Conservation (phyloP, 2,797 vertebrate species). For the Myotis planiceps region DNA sequence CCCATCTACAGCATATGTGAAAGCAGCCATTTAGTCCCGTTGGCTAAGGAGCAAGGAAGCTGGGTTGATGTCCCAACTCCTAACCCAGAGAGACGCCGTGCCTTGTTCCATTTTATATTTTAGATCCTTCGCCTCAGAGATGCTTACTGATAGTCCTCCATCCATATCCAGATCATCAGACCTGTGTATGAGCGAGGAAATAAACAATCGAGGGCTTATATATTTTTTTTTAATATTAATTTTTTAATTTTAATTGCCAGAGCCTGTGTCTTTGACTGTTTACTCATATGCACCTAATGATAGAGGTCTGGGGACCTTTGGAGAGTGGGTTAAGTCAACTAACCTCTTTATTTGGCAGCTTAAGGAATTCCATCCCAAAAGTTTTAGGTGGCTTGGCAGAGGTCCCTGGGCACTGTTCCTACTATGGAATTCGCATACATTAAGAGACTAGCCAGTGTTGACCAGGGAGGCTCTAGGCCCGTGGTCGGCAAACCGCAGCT, state of each 20-base stretch:
- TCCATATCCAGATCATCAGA: not conserved
- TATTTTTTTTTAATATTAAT: not conserved
- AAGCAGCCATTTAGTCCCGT: not conserved
- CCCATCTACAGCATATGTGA: not conserved
- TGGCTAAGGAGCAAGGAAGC: not conserved
- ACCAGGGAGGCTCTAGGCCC: no score
- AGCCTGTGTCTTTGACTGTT: not conserved
- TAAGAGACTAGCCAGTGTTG: not conserved
- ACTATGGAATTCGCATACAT: not conserved
- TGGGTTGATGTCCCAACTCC: not conserved
- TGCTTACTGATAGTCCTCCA: not conserved
- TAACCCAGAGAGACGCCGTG: rapidly evolving
- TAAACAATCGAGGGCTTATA: not conserved
- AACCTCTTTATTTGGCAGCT: not conserved
- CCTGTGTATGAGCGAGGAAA: not conserved
- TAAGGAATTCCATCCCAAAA: not conserved
- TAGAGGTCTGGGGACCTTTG: not conserved
- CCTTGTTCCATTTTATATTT: not conserved
- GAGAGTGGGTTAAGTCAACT: not conserved
- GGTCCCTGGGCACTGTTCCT: not conserved
- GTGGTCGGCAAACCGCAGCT: no score
- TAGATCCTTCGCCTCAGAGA: not conserved
- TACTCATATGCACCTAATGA: not conserved
- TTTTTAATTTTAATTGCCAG: not conserved
- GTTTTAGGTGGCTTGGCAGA: not conserved